Conservation (phyloP, 2,888 invertebrate species). For the Drosophila antonietae region DNA sequence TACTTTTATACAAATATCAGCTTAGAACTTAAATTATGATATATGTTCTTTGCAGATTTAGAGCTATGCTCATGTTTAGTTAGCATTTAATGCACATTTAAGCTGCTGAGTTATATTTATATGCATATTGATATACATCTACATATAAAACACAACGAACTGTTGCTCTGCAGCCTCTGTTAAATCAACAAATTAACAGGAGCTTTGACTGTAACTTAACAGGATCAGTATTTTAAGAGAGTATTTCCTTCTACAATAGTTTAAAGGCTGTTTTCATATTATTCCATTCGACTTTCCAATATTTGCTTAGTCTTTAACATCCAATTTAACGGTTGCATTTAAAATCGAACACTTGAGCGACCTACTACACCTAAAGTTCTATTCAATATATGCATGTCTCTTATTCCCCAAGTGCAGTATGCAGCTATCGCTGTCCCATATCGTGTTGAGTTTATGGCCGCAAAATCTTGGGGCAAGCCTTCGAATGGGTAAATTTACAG, state of each 20-base stretch:
- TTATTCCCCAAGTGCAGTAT: conserved; percentile 8
- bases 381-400: neutral
- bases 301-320: neutral
- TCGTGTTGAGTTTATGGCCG: conserved; percentile 13
- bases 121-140: neutral
- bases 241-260: neutral
- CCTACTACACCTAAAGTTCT: neutral
- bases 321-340: neutral
- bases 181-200: neutral
- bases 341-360: neutral
- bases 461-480: conserved; percentile 28
- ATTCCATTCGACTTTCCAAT: neutral
- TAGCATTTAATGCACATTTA: no score
- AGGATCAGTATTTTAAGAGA: neutral
- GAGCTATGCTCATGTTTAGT: neutral
- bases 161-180: neutral
- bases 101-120: no score
- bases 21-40: neutral
- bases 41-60: neutral
- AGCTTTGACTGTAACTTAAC: neutral
- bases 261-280: neutral
- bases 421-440: neutral
- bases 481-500: conserved; percentile 43
- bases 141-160: neutral
- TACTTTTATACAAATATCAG: neutral